Evolutionary conservation across 2,888 invertebrate genomes (phyloP).

Genomic region (Dynastes tityus): DNA sequence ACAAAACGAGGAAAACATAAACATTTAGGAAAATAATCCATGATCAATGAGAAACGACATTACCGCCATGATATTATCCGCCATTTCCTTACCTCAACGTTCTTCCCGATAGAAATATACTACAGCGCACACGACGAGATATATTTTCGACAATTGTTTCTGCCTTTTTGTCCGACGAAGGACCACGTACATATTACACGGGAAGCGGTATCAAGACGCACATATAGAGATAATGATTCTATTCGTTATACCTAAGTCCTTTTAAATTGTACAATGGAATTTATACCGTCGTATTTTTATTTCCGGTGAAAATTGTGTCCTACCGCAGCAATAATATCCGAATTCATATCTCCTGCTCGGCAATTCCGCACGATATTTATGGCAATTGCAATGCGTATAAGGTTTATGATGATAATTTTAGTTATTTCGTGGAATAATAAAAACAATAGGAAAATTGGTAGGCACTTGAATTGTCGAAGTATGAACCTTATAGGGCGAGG

Average conservation of each 20-base stretch:
- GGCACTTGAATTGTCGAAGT: neutral
- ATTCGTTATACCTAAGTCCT: slow-evolving; percentile 40
- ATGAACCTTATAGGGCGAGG: too few relatives aligned
- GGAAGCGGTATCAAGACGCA: neutral
- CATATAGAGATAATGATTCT: slow-evolving; percentile 37
- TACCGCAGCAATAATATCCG: slow-evolving; percentile 20
- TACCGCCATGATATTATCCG: too few relatives aligned
- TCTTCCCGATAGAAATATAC: too few relatives aligned
- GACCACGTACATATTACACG: neutral
- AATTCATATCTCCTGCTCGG: slow-evolving; percentile 3
- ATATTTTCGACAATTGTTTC: too few relatives aligned
- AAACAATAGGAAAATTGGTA: neutral
- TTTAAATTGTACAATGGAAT: slow-evolving; percentile 33
- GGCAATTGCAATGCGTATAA: neutral
- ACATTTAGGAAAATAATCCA: too few relatives aligned
- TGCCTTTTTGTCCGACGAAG: too few relatives aligned
- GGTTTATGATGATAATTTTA: neutral
- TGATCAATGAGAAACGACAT: too few relatives aligned
- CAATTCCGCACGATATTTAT: slow-evolving; percentile 24
- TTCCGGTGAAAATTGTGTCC: slow-evolving; percentile 26
- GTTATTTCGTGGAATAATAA: slow-evolving; percentile 6
- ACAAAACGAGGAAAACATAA: too few relatives aligned
- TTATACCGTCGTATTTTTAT: slow-evolving; percentile 34
- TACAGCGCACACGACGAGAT: too few relatives aligned
- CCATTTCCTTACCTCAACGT: too few relatives aligned